Base-by-base conservation (phyloP, 2,113 vertebrate genomes). In the Hirundichthys speculiger region DNA sequence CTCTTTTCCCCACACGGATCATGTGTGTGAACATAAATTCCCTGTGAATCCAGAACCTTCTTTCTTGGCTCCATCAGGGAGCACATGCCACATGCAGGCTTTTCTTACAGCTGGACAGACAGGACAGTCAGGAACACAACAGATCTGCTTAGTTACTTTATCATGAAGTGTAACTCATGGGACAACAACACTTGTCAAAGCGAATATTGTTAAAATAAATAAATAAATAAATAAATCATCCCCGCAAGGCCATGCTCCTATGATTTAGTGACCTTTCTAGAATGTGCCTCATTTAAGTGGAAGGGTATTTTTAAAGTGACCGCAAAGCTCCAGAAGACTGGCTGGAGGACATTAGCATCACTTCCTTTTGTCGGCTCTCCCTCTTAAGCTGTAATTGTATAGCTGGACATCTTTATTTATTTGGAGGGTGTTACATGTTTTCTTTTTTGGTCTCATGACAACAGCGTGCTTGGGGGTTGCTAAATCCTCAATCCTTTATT, bases 121-220 rank as follows among this genome's bases (percentile, higher is more conserved):
- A 84, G 82, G 83, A 84, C 77, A 71, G 73, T 75, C 68, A 79
- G 85, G 72, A 79, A 67, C 79, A 87, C 56, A 49, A 79, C 79
- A 87, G 82, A 86, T 84, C 88, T 86, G 80, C 82, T 87, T 84
- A 90, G 79, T 84, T 82, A 82, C 88, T 86, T 85, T 83, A 79
- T 85, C 75, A 83, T 67, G 69, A 74, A 69, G 85, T 70, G 81
- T 90, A 80, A 79, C 90, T 82, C 83, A 51, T 69, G 88, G 86
- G 89, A 88, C 65, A 49, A 56, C 71, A 73, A 66, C 78, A 76
- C 81, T 85, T 84, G 87, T 86, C 86, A 84, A 77, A 88, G 67
- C 64, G 62, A 55, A 85, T 89, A 79, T 71, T 55, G 77, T 56
- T 45, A n/a, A n/a, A 43, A 43, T 18, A 45, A 45, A 45, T 18